Base-by-base conservation (phyloP, 2,797 vertebrate genomes). In the Vipera ursinii region DNA sequence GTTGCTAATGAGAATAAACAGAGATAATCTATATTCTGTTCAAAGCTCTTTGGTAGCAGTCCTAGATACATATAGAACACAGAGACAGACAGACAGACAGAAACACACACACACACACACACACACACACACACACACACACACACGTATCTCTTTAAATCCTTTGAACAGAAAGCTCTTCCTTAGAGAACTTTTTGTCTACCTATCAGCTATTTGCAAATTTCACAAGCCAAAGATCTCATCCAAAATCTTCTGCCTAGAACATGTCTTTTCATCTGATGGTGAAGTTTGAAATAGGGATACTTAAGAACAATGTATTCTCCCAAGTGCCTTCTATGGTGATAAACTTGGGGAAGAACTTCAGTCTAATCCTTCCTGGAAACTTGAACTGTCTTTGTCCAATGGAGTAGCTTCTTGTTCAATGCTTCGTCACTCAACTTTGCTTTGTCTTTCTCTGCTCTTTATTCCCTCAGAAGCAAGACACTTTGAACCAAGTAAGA, bases 401-500 rank as follows among this genome's bases (percentile, higher is more conserved):
- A 63, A 51, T 32, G 55, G 87, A 89, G 26, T 65, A 63, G 65
- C 26, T 88, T 12, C 22, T 61, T 78, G 48, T 53, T 48, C 32
- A 22, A 26, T 53, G 10, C 53, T 85, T 57, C 28, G 63, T 82
- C 65, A 90, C 63, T 91, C 48, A 94, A 91, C 92, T 73, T 87
- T 94, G 73, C 82, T 59, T 91, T 92, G 85, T 94, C 57, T 93
- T 91, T 91, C 82, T 87, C 82, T 89, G 38, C 90, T 92, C 95
- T 96, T 95, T 96, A 94, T 65, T 87, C 32, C 96, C 96, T 97
- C 97, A 98, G 98, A 98, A 98, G 97, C 98, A 98, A 97, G 98
- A 98, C 94, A 97, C 98, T 97, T 98, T 98, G 94, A 98, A 97
- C 96, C 98, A 98, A 98, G 98, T 98, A 98, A 98, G 93, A 78